Evolutionary conservation across 2,797 vertebrate genomes (phyloP).

Genomic region (Tangara arthus): DNA sequence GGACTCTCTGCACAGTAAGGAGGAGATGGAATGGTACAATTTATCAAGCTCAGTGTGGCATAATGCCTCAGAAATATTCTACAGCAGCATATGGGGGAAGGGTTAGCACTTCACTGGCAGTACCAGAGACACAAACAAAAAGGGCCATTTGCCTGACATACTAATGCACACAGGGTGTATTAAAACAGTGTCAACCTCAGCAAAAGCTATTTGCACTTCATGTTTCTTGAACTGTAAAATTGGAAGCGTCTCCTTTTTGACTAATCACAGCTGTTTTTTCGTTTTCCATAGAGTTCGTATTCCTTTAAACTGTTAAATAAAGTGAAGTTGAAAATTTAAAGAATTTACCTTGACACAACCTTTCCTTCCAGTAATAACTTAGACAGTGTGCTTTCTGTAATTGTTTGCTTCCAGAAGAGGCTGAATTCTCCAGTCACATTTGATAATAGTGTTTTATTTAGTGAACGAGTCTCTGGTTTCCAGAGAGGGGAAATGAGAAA

Average conservation of each 20-base stretch:
- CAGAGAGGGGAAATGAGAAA: neutral
- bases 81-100: neutral
- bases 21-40: neutral
- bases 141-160: neutral
- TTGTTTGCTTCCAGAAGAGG: neutral
- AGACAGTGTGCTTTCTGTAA: neutral
- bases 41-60: neutral
- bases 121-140: neutral
- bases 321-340: neutral
- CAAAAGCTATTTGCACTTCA: neutral
- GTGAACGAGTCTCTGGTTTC: neutral
- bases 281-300: neutral
- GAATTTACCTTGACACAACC: neutral
- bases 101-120: neutral
- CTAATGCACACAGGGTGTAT: neutral
- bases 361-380: neutral
- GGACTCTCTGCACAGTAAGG: slow-evolving; percentile 30
- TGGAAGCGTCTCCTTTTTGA: neutral
- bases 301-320: neutral
- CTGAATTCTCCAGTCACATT: neutral
- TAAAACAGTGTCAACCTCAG: neutral
- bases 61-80: neutral
- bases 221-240: neutral
- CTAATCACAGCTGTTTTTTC: neutral
- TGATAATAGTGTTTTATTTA: neutral